Percentiles rank a stretch among this genome's conserved stretches.
Conservation (phyloP, 2,888 invertebrate species). For the Patella pellucida region DNA sequence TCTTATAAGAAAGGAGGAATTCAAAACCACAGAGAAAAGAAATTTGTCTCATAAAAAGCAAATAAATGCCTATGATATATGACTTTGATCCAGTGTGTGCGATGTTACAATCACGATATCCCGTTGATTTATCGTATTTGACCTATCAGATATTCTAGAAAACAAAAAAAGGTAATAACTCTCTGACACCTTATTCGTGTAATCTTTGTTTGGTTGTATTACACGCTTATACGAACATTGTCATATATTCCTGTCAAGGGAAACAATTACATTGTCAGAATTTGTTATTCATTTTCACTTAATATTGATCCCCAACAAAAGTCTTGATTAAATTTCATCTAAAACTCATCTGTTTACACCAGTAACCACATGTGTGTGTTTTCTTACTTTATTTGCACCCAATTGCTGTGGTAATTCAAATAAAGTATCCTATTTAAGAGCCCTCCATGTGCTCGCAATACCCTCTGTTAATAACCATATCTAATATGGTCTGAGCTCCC, state of each 20-base stretch:
- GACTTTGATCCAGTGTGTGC: too few relatives aligned
- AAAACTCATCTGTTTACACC: too few relatives aligned
- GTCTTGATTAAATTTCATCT: background rate
- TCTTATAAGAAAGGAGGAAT: too few relatives aligned
- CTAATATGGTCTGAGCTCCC: conserved; percentile 1
- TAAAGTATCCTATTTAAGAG: too few relatives aligned
- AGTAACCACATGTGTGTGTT: too few relatives aligned
- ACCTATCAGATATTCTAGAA: background rate
- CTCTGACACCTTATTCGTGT: background rate
- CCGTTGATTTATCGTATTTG: background rate
- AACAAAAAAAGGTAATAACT: background rate
- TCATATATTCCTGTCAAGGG: background rate
- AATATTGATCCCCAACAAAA: background rate
- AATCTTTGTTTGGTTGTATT: background rate
- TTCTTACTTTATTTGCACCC: too few relatives aligned
- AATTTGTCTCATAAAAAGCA: too few relatives aligned
- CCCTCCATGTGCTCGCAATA: too few relatives aligned
- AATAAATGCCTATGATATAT: too few relatives aligned
- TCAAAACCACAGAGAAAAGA: too few relatives aligned
- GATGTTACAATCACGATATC: too few relatives aligned
- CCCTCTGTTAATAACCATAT: conserved; percentile 2
- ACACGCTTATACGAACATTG: conserved; percentile 2
- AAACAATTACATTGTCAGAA: conserved; percentile 1
- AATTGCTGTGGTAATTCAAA: too few relatives aligned
- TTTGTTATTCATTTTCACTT: background rate